These are phyloP conservation scores for Drosophila gunungcola DNA, from an alignment of 1,140 invertebrate species.

Conservation along the genomic window DNA sequence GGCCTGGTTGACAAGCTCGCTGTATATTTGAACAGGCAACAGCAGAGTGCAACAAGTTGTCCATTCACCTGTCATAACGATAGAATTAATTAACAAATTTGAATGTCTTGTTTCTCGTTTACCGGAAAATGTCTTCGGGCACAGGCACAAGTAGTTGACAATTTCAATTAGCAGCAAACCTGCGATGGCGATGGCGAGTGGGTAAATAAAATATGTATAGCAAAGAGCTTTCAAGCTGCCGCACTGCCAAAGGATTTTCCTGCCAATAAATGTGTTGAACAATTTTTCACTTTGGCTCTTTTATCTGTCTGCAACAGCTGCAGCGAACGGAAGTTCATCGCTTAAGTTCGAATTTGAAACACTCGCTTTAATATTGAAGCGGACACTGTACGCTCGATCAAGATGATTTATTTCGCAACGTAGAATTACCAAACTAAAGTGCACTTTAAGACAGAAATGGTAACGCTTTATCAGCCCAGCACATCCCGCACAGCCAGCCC, in stretches of 20 bases:
- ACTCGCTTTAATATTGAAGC: constrained; percentile 61
- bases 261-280: constrained; percentile 25
- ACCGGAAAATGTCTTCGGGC: constrained; percentile 3
- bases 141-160: constrained; percentile 8
- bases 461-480: constrained; percentile 53
- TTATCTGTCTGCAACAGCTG: constrained; percentile 27
- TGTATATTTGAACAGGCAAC: constrained; percentile 38
- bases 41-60: constrained; percentile 66
- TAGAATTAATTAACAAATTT: constrained; percentile 39
- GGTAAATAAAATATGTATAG: constrained; percentile 8
- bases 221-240: constrained; percentile 12
- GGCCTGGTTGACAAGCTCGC: constrained; percentile 59
- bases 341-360: constrained; percentile 47
- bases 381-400: constrained; percentile 64
- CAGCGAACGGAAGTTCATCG: constrained; percentile 7
- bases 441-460: constrained; percentile 39
- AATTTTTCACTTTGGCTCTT: constrained; percentile 43
- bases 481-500: constrained; percentile 44
- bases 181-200: not conserved
- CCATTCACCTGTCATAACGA: constrained; percentile 19
- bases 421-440: constrained; percentile 37
- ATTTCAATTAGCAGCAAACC: constrained; percentile 23
- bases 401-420: constrained; percentile 69
- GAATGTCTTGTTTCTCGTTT: constrained; percentile 10
- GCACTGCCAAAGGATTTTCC: constrained; percentile 17